phyloP scores from a whole-genome alignment of 2,113 vertebrate species.

The Danionella cerebrum region DNA sequence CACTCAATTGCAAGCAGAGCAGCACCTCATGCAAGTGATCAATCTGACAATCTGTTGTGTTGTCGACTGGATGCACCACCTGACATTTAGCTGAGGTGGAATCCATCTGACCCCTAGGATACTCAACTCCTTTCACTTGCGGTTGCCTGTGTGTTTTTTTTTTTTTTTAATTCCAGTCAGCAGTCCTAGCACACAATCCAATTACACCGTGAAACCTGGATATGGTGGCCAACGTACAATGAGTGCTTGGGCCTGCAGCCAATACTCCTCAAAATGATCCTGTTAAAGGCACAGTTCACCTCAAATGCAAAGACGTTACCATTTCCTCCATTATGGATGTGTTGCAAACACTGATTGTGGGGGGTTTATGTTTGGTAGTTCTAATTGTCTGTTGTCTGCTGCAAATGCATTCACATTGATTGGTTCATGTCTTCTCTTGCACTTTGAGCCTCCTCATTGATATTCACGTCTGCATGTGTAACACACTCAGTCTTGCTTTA shows the following conservation, averaged over 20 bases:
- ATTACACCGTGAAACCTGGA: conserved; percentile 30
- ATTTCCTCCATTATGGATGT: no score
- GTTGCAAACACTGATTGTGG: no score
- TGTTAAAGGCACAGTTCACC: no score
- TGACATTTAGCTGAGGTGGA: conserved; percentile 41
- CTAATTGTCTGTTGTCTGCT: no score
- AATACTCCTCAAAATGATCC: conserved; percentile 28
- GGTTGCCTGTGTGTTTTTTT: conserved; percentile 25
- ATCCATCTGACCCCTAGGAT: conserved; percentile 30
- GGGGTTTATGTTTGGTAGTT: no score
- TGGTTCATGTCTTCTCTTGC: no score
- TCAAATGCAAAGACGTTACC: no score
- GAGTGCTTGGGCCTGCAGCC: neutral
- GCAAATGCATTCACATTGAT: no score
- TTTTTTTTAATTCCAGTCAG: conserved; percentile 44
- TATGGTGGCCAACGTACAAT: conserved; percentile 15
- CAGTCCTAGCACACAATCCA: conserved; percentile 46
- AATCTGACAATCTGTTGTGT: conserved; percentile 1
- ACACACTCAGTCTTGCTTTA: neutral
- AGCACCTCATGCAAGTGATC: neutral
- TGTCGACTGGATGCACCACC: neutral
- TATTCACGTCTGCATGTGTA: neutral
- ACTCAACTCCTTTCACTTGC: conserved; percentile 32
- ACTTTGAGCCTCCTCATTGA: no score
- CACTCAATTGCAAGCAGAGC: neutral